These are phyloP conservation scores for Rhynchotus rufescens DNA, from an alignment of 2,797 vertebrate species.

Conservation along the genomic window DNA sequence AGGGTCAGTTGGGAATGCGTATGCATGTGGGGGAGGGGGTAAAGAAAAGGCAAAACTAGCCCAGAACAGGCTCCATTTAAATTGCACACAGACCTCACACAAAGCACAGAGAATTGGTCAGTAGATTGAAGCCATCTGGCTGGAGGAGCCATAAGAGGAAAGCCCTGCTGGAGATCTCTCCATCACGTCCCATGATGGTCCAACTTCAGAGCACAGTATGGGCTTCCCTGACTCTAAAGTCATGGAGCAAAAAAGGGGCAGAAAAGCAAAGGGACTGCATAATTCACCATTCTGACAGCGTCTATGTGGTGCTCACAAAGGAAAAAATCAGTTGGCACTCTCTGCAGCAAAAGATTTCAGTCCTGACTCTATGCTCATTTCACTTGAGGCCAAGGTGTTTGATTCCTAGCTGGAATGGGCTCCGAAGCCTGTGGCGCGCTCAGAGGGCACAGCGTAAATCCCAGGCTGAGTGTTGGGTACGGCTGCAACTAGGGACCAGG, in stretches of 20 bases:
- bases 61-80: conserved; percentile 58
- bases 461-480: not conserved
- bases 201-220: conserved; percentile 42
- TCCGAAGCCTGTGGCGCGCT: not conserved
- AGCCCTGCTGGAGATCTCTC: conserved; percentile 64
- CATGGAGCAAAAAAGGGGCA: conserved; percentile 40
- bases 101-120: conserved; percentile 72
- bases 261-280: conserved; percentile 13
- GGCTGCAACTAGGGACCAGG: not conserved
- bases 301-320: not conserved
- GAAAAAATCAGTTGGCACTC: not conserved
- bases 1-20: conserved; percentile 49
- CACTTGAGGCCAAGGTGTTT: not conserved
- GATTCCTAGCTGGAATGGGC: not conserved
- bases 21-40: conserved; percentile 33
- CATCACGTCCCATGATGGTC: conserved; percentile 51
- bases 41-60: conserved; percentile 66
- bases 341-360: not conserved
- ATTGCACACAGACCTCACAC: conserved; percentile 69
- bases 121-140: conserved; percentile 77
- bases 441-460: not conserved
- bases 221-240: conserved; percentile 10
- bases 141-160: conserved; percentile 60
- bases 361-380: not conserved
- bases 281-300: not conserved